phyloP scores from a whole-genome alignment of 2,888 invertebrate genomes.

The Cryptocephalus primarius region DNA sequence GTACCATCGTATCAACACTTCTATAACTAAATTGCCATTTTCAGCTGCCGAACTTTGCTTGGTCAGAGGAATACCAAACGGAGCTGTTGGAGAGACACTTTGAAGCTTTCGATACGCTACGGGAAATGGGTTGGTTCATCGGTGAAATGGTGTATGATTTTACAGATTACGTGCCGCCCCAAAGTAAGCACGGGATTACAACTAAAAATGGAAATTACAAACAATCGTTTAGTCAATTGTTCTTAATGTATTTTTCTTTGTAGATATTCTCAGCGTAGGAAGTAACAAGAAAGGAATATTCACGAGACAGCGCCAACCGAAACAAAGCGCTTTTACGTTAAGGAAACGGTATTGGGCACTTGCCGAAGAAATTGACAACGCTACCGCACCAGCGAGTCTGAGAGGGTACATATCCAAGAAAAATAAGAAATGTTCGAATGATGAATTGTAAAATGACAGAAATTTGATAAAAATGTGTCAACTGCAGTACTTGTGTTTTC shows the following conservation, averaged over 20 bases:
- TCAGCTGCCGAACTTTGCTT: conserved; percentile 71
- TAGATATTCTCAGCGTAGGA: conserved; percentile 64
- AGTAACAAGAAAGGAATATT: conserved; percentile 89
- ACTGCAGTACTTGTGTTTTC: too few relatives aligned
- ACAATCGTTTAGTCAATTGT: too few relatives aligned
- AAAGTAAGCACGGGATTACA: conserved; percentile 40
- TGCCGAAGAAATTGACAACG: conserved; percentile 48
- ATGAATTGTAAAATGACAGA: conserved; percentile 28
- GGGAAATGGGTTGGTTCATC: conserved; percentile 65
- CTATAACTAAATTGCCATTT: too few relatives aligned
- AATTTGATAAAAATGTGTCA: too few relatives aligned
- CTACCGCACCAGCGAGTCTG: conserved; percentile 39
- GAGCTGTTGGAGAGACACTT: conserved; percentile 78
- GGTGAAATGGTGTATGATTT: conserved; percentile 99
- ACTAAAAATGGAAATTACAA: too few relatives aligned
- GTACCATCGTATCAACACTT: too few relatives aligned
- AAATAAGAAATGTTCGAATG: conserved; percentile 26
- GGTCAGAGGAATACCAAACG: conserved; percentile 94
- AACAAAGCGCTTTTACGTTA: conserved; percentile 73
- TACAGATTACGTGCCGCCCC: conserved; percentile 93
- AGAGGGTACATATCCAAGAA: too few relatives aligned
- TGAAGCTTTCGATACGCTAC: conserved; percentile 78
- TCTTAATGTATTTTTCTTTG: conserved; percentile 36
- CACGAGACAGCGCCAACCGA: conserved; percentile 82
- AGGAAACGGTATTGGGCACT: conserved; percentile 65